phyloP scores from a whole-genome alignment of 2,113 vertebrate genomes.

The Epinephelus cyanopodus region DNA sequence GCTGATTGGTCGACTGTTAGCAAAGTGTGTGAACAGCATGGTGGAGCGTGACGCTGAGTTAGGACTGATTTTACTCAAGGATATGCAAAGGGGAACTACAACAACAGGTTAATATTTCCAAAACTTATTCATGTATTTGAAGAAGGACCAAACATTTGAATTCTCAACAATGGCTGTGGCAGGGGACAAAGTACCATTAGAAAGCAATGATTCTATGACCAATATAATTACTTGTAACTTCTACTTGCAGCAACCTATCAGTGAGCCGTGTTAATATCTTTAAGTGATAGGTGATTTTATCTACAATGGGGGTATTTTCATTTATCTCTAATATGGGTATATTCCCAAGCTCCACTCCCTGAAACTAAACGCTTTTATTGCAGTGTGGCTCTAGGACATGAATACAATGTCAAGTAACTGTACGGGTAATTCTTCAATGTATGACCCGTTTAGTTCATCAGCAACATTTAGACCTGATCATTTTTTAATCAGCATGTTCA shows the following conservation, averaged over 20 bases:
- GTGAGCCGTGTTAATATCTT: not conserved
- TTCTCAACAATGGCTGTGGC: not conserved
- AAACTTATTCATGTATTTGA: not conserved
- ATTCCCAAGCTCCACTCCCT: not conserved
- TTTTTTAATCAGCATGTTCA: not conserved
- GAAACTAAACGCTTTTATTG: not conserved
- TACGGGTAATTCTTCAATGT: not conserved
- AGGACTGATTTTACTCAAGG: not conserved
- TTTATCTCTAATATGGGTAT: not conserved
- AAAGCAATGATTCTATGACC: not conserved
- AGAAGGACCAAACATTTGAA: not conserved
- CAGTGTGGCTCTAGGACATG: not conserved
- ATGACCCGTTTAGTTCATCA: not conserved
- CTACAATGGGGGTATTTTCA: too few relatives aligned
- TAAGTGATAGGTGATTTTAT: not conserved
- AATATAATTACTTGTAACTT: not conserved
- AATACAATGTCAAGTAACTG: not conserved
- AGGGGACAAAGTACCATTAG: not conserved
- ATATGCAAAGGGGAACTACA: constrained; percentile 18
- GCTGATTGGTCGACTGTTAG: constrained; percentile 59
- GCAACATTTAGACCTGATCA: not conserved
- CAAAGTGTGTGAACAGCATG: constrained; percentile 55
- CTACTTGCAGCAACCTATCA: not conserved
- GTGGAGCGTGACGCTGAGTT: not conserved
- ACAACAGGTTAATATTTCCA: not conserved